These are phyloP conservation scores for Cantharis flavilabris DNA, from an alignment of 2,888 invertebrate genomes.

Conservation along the genomic window DNA sequence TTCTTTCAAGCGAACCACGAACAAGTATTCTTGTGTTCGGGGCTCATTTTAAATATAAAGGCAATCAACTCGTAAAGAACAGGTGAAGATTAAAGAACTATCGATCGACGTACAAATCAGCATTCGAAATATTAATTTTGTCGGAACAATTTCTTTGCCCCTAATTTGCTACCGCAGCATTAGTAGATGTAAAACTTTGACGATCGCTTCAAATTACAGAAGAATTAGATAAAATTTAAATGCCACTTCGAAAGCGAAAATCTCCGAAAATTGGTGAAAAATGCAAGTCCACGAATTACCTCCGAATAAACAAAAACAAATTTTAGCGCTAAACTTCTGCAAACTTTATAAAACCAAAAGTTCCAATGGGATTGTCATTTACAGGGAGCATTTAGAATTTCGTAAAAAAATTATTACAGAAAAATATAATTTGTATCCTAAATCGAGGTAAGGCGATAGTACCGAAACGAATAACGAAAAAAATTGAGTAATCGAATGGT, in stretches of 20 bases:
- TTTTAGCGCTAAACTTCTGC: constrained; percentile 2
- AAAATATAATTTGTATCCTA: neutral
- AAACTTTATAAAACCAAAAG: neutral
- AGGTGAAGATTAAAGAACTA: too few species aligned
- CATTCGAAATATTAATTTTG: neutral
- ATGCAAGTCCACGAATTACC: neutral
- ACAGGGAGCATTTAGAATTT: neutral
- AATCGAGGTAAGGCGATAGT: neutral
- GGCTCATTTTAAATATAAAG: neutral
- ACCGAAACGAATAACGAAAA: neutral
- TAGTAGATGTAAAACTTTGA: neutral
- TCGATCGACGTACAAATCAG: neutral
- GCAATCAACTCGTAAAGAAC: neutral
- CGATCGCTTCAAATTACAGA: neutral
- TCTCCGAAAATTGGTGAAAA: neutral
- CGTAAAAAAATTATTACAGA: neutral
- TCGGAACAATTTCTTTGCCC: neutral
- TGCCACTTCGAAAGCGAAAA: neutral
- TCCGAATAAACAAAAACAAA: constrained; percentile 10
- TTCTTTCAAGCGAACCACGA: neutral
- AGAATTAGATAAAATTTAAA: neutral
- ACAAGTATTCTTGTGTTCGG: neutral
- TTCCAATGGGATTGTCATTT: neutral
- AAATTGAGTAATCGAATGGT: neutral
- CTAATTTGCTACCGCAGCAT: neutral